These are phyloP conservation scores for Drosophila mayaguana DNA, from an alignment of 2,888 invertebrate genomes.

Conservation along the genomic window DNA sequence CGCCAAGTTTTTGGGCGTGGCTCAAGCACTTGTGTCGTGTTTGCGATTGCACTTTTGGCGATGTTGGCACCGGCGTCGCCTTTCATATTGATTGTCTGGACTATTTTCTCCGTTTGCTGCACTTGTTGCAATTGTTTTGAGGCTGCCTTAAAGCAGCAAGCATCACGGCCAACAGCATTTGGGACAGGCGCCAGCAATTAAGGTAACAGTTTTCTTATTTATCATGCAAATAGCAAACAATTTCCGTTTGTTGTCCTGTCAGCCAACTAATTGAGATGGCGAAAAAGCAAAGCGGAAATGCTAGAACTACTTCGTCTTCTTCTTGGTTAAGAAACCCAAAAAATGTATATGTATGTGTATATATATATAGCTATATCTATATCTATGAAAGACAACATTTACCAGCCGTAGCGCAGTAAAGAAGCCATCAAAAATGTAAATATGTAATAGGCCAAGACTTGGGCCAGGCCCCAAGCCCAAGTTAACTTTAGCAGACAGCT, in stretches of 20 bases:
- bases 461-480: slow-evolving; percentile 22
- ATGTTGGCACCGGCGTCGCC: slow-evolving; percentile 15
- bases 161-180: slow-evolving; percentile 18
- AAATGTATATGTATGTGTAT: background rate
- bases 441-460: slow-evolving; percentile 63
- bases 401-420: slow-evolving; percentile 39
- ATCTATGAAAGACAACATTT: slow-evolving; percentile 43
- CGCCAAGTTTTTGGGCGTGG: slow-evolving; percentile 29
- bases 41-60: slow-evolving; percentile 52
- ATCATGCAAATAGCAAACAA: slow-evolving; percentile 65
- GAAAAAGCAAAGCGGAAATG: slow-evolving; percentile 65
- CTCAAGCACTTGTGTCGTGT: slow-evolving; percentile 16
- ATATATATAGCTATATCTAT: background rate
- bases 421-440: slow-evolving; percentile 77
- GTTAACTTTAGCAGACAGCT: slow-evolving; percentile 21
- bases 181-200: slow-evolving; percentile 38
- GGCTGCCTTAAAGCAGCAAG: slow-evolving; percentile 10
- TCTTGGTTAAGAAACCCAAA: slow-evolving; percentile 8
- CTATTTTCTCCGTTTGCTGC: slow-evolving; percentile 23
- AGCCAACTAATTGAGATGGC: slow-evolving; percentile 71
- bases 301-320: slow-evolving; percentile 19
- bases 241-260: slow-evolving; percentile 75
- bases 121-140: slow-evolving; percentile 30
- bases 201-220: slow-evolving; percentile 44
- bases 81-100: slow-evolving; percentile 21